Percentiles rank a stretch among this genome's conserved stretches.
These are phyloP conservation scores for Ailuropoda melanoleuca DNA, from an alignment of 2,113 vertebrate species.

Conservation along the genomic window DNA sequence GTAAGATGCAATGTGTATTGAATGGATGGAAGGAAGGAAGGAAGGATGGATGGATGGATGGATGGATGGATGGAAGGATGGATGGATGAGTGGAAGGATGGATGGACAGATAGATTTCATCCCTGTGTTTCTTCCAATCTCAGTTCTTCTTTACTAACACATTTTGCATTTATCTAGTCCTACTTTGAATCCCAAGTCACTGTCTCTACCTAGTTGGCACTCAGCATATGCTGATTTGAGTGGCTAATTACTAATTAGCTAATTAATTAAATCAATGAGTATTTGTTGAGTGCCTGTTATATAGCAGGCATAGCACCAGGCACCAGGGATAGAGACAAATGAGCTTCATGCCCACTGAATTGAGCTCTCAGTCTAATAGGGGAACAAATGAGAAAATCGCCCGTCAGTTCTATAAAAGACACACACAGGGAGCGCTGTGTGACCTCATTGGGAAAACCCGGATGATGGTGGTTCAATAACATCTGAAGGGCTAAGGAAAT, in stretches of 20 bases:
- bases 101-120: not conserved
- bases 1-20: not conserved
- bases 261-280: not conserved
- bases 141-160: not conserved
- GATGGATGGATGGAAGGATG: not conserved
- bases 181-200: not conserved
- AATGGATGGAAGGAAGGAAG: not conserved
- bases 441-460: not conserved
- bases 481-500: not conserved
- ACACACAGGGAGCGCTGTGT: not conserved
- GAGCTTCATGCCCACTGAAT: not conserved
- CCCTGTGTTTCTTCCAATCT: not conserved
- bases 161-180: not conserved
- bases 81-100: not conserved
- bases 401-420: not conserved
- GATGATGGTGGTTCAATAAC: not conserved
- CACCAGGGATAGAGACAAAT: not conserved
- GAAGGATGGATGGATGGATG: not conserved
- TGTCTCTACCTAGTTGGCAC: not conserved
- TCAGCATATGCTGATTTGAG: not conserved
- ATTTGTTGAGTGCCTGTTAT: not conserved
- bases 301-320: not conserved
- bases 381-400: not conserved
- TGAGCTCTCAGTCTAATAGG: not conserved
- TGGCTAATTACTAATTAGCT: not conserved